phyloP scores from a whole-genome alignment of 1,140 invertebrate genomes.

The Acromyrmex charruanus region DNA sequence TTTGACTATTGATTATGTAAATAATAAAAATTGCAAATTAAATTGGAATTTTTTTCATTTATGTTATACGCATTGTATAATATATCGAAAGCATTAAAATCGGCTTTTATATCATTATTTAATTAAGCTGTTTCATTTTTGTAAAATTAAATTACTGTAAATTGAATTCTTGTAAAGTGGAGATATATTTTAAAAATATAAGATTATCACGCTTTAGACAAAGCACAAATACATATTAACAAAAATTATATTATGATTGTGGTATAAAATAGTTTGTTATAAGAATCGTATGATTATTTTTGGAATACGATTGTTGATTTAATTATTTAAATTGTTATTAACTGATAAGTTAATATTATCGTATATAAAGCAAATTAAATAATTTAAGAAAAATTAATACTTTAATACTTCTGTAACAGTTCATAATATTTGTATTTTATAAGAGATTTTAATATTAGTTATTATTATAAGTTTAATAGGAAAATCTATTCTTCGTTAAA shows the following conservation, averaged over 20 bases:
- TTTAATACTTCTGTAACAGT: not conserved
- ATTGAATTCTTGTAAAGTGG: not conserved
- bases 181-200: not conserved
- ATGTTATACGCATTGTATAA: conserved; percentile 13
- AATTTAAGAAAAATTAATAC: not conserved
- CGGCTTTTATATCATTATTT: not conserved
- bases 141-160: not conserved
- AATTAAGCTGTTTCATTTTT: not conserved
- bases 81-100: not conserved
- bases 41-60: conserved; percentile 21
- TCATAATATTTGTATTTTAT: not conserved
- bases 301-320: not conserved
- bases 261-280: not conserved
- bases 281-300: not conserved
- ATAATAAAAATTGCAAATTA: conserved; percentile 39
- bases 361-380: not conserved
- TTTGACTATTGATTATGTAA: conserved; percentile 15
- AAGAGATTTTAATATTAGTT: not conserved
- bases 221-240: not conserved
- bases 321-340: not conserved
- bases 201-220: not conserved
- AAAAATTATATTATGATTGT: not conserved
- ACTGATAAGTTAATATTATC: not conserved
- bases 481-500: not conserved
- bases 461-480: not conserved